Conservation (phyloP, 2,888 invertebrate species). For the Isotomurus palustris region DNA sequence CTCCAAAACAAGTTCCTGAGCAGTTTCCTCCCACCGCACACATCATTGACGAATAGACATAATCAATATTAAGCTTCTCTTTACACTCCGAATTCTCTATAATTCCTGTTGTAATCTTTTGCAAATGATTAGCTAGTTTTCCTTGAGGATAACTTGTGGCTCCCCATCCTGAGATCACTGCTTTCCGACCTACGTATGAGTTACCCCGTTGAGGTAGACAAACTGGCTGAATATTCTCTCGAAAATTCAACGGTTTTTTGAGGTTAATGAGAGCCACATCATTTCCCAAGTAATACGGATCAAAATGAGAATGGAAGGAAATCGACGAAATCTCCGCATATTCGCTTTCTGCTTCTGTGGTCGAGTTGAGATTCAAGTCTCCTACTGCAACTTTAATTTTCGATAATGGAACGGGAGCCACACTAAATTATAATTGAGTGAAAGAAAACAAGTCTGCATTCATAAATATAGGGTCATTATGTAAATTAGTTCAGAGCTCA, state of each 20-base stretch:
- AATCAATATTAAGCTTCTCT: constrained; percentile 48
- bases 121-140: constrained; percentile 49
- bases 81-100: constrained; percentile 50
- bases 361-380: constrained; percentile 48
- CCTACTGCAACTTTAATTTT: constrained; percentile 44
- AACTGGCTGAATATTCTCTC: constrained; percentile 48
- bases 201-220: constrained; percentile 50
- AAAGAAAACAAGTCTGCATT: too few species aligned
- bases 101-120: constrained; percentile 49
- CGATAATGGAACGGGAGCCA: constrained; percentile 35
- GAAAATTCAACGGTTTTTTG: constrained; percentile 48
- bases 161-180: constrained; percentile 50
- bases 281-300: constrained; percentile 50
- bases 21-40: constrained; percentile 49
- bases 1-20: constrained; percentile 51
- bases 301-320: constrained; percentile 50
- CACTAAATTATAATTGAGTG: constrained; percentile 15
- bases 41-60: constrained; percentile 49
- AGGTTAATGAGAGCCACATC: constrained; percentile 51
- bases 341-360: constrained; percentile 46
- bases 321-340: constrained; percentile 47
- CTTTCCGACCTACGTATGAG: constrained; percentile 47
- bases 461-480: background rate
- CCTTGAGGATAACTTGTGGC: constrained; percentile 49
- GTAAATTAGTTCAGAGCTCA: background rate